phyloP scores from a whole-genome alignment of 2,888 invertebrate species.

The Oligia fasciuncula region DNA sequence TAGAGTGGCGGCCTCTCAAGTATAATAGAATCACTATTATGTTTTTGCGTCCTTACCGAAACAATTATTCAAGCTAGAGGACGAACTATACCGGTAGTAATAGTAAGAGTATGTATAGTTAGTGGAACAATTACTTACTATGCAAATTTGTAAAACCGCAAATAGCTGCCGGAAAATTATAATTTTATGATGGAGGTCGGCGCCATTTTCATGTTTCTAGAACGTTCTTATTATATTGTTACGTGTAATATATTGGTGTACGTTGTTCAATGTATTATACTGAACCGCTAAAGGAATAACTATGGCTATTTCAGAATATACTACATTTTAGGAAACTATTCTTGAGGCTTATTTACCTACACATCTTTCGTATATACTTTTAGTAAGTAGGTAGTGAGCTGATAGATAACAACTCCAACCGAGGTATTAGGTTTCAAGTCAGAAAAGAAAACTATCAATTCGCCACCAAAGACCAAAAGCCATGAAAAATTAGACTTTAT shows the following conservation, averaged over 20 bases:
- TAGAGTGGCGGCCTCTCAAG: neutral
- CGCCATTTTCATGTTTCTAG: slow-evolving; percentile 49
- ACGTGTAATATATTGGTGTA: slow-evolving; percentile 21
- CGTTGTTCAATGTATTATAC: slow-evolving; percentile 4
- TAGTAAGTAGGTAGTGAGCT: neutral
- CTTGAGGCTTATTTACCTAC: neutral
- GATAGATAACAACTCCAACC: neutral
- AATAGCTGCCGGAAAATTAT: slow-evolving; percentile 64
- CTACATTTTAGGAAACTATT: neutral
- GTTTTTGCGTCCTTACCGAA: slow-evolving; percentile 1
- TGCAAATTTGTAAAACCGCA: slow-evolving; percentile 64
- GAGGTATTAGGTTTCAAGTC: neutral
- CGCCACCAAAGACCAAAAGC: neutral
- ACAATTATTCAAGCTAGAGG: slow-evolving; percentile 35
- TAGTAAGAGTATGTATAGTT: slow-evolving; percentile 7
- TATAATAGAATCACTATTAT: neutral
- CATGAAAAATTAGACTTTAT: neutral
- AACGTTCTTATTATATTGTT: slow-evolving; percentile 39
- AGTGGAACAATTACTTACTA: slow-evolving; percentile 55
- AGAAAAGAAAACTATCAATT: too few relatives aligned
- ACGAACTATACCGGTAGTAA: slow-evolving; percentile 10
- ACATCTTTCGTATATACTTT: neutral
- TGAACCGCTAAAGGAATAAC: neutral
- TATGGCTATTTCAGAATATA: neutral
- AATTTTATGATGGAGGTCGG: slow-evolving; percentile 62